A percentile compares a stretch with the other conserved stretches of the same genome.
Conservation (phyloP, 1,140 invertebrate species). For the Cydia splendana region DNA sequence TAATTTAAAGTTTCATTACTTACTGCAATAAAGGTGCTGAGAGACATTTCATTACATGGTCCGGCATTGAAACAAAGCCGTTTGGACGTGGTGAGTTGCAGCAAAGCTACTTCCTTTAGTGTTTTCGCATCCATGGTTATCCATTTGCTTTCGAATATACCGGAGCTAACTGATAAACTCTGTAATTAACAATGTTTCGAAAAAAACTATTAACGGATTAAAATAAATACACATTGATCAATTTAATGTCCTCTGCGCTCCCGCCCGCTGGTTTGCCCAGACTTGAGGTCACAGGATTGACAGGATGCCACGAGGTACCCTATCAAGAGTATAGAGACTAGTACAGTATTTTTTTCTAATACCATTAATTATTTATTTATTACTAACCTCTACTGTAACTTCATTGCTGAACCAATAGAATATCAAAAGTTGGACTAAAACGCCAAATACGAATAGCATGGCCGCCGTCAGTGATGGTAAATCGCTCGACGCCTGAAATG, state of each 20-base stretch:
- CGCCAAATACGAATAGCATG: conserved; percentile 48
- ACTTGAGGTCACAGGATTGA: too few relatives aligned
- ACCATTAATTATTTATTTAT: too few relatives aligned
- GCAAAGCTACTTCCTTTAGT: neutral
- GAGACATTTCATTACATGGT: neutral
- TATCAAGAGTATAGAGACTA: too few relatives aligned
- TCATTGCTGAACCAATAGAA: conserved; percentile 62
- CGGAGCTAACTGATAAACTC: conserved; percentile 51
- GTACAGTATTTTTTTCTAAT: too few relatives aligned
- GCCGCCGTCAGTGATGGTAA: conserved; percentile 43
- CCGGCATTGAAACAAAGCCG: neutral
- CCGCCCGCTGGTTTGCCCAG: too few relatives aligned
- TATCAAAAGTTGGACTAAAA: conserved; percentile 53
- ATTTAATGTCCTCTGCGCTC: too few relatives aligned
- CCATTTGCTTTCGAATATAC: conserved; percentile 54
- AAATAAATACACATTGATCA: too few relatives aligned
- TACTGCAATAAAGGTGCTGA: neutral
- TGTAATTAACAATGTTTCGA: conserved; percentile 24
- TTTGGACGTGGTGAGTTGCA: neutral
- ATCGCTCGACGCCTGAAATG: conserved; percentile 37
- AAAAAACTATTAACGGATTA: too few relatives aligned
- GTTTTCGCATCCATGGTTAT: neutral
- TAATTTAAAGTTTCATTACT: neutral
- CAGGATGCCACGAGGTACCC: too few relatives aligned
- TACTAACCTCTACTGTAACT: conserved; percentile 50